phyloP scores from a whole-genome alignment of 2,888 invertebrate species.

The Lasioglossum lativentre region DNA sequence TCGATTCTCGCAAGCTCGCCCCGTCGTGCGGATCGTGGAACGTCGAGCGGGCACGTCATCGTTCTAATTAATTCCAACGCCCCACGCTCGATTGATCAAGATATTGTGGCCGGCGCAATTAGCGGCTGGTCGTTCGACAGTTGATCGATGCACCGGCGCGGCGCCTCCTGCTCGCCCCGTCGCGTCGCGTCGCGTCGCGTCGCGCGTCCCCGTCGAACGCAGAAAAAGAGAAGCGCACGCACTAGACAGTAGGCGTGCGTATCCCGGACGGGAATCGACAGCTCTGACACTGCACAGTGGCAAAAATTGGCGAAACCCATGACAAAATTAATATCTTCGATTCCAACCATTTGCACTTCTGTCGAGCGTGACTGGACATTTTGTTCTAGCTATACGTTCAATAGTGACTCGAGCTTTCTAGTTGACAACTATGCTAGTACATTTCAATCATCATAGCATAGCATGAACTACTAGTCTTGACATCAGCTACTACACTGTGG shows the following conservation, averaged over 20 bases:
- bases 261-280: conserved; percentile 3
- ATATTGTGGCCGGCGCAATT: conserved; percentile 75
- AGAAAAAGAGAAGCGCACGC: neutral
- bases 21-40: conserved; percentile 41
- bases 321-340: neutral
- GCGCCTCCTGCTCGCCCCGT: conserved; percentile 60
- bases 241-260: neutral
- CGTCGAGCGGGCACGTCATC: conserved; percentile 74
- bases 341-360: neutral
- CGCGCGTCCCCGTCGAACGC: neutral
- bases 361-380: neutral
- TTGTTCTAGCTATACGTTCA: neutral
- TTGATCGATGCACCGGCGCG: conserved; percentile 77
- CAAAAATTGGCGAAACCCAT: neutral
- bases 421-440: too few relatives aligned
- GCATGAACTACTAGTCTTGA: too few relatives aligned
- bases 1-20: conserved; percentile 42
- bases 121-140: conserved; percentile 75
- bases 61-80: conserved; percentile 81
- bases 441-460: too few relatives aligned
- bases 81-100: conserved; percentile 77
- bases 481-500: too few relatives aligned
- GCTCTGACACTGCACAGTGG: neutral
- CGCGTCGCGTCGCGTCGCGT: neutral
- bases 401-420: neutral